Evolutionary conservation across 2,888 invertebrate genomes (phyloP), one percentile per base, ranked within the genome.

Genomic region (Macrophya alboannulata): DNA sequence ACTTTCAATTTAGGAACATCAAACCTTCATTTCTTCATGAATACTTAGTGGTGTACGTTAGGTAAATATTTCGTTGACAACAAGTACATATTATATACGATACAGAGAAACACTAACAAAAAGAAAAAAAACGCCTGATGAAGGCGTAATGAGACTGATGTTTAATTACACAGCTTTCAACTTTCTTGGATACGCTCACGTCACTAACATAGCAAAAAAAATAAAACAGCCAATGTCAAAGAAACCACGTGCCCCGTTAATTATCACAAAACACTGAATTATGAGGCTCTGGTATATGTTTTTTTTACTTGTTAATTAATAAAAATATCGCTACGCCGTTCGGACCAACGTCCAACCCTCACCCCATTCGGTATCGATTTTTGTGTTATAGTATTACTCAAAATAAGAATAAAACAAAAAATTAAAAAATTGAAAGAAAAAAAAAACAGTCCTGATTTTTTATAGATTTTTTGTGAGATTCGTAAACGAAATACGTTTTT

Each of bases 21-120:
- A 45, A 43, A 43, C 31, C 9, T 6, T 74, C 21, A 21, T 12
- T 74, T 74, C n/a, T 74, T 74, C 21, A 31, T 74, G 43, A 45
- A 74, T 74, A 74, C 72, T 74, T 45, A 10, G 45, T 74, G n/a
- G 72, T 9, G 45, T 43, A 74, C 72, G 72, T n/a, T 45, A 45
- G 10, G 72, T 43, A 40, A 45, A 45, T 43, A 74, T 74, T 43
- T 25, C 72, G 25, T 45, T 25, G 10, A 21, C 43, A 45, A 74
- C 68, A 74, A 21, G 43, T 74, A 45, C 37, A 21, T 37, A 9
- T n/a, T 21, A 17, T 55, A 55, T 21, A 55, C n/a, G n/a, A n/a
- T 17, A 8, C 55, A 4, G 12, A 12, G 15, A 21, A 68, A 40
- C 17, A 9, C n/a, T 71, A 17, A 40, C 37, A 37, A 31, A 40